Base-by-base conservation (phyloP, 2,113 vertebrate species). In the Plecotus auritus region DNA sequence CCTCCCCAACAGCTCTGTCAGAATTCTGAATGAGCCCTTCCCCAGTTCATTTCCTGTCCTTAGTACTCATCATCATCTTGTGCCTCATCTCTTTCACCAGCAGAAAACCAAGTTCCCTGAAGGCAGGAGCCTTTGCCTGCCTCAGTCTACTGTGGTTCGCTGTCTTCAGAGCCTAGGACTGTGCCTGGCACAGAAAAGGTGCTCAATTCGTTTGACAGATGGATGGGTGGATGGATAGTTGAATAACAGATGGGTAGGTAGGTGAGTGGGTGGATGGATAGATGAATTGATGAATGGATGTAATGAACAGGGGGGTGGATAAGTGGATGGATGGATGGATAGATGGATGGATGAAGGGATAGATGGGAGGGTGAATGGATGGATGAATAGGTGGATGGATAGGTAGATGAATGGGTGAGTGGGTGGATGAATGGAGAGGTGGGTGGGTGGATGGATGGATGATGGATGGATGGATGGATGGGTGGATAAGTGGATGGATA, bases 1-100 rank as follows among this genome's bases (percentile, higher is more conserved):
- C 23, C 22, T 5, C 20, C 35, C 7, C 6, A 23, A 7, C 16
- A 22, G 2, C 35, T 26, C 47, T 1, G 1, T 9, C 56, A 0
- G 42, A 45, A 30, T 32, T 30, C 42, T 26, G 7, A 7, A 73
- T 13, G 40, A 13, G 7, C 9, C 59, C 13, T 32, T 2, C 20
- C 70, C 78, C 9, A 0, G 30, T 6, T 7, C 4, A 12, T 2
- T 7, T 30, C 13, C 14, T 42, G 40, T 40, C 26, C 20, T 17
- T 4, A 26, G 32, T 35, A 17, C n/a, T 5, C 49, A 16, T 3
- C 51, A 9, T 17, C 14, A 22, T 9, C 69, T 23, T 16, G 5
- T 0, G 22, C 54, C 0, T 7, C 30, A 2, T 5, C 30, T 56
- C 32, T n/a, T 13, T 12, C 32, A 10, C 35, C 35, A 6, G 20